Percentiles rank a stretch among this genome's conserved stretches.
Evolutionary conservation across 2,113 vertebrate species (phyloP).

Genomic region (Phycodurus eques): DNA sequence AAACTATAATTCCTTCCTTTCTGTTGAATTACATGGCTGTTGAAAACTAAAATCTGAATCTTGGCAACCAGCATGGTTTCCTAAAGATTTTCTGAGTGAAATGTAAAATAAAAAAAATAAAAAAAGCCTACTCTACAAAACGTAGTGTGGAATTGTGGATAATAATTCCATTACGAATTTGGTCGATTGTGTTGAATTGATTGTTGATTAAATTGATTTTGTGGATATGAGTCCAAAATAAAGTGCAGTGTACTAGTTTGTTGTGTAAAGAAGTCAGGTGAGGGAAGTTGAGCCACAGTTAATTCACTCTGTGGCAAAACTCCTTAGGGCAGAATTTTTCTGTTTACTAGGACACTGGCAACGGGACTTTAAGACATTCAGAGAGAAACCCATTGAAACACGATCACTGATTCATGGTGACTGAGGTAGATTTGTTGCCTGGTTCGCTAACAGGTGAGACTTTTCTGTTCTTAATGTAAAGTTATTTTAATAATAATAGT

Average conservation of each 20-base stretch:
- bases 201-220: background rate
- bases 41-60: background rate
- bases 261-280: background rate
- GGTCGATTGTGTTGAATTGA: background rate
- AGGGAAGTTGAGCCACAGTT: background rate
- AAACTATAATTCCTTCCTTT: background rate
- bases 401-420: too few species aligned
- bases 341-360: too few species aligned
- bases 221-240: background rate
- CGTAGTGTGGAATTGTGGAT: background rate
- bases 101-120: background rate
- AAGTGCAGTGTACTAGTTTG: too few species aligned
- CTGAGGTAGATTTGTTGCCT: too few species aligned
- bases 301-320: too few species aligned
- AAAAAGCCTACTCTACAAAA: background rate
- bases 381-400: too few species aligned
- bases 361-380: too few species aligned
- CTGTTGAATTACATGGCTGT: background rate
- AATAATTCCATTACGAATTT: background rate
- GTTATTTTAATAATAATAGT: too few species aligned
- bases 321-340: background rate
- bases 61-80: background rate
- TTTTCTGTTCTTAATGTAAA: too few species aligned
- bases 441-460: too few species aligned
- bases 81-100: background rate